Conservation (phyloP, 1,140 invertebrate species). For the Dinothrombium tinctorium region DNA sequence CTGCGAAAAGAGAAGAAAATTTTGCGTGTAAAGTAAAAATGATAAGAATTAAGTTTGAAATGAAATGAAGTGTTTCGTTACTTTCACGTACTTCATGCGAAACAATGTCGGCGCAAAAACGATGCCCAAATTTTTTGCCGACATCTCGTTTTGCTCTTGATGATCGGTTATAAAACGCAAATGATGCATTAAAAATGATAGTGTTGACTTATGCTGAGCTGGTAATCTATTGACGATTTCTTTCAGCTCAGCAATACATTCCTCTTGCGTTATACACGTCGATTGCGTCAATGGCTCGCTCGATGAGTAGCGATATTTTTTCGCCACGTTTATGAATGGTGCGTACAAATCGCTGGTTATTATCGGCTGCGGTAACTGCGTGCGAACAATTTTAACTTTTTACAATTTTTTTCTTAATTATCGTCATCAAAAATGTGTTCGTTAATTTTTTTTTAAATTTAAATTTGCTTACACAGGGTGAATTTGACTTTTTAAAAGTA, state of each 20-base stretch:
- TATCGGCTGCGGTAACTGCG: conserved; percentile 11
- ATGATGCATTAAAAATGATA: conserved; percentile 7
- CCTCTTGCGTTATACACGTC: not conserved
- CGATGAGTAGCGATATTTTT: conserved; percentile 1
- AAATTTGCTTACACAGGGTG: no score
- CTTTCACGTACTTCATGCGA: conserved; percentile 7
- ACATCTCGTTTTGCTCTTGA: conserved; percentile 9
- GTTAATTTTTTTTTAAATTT: no score
- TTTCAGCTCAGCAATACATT: conserved; percentile 1
- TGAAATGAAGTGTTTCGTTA: not conserved
- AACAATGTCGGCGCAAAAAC: conserved; percentile 12
- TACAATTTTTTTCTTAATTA: no score
- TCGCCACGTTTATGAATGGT: conserved; percentile 5
- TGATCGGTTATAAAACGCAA: conserved; percentile 4
- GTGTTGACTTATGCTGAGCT: conserved; percentile 1
- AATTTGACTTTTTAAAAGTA: no score
- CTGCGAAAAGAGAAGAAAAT: not conserved
- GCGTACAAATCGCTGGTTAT: conserved; percentile 8
- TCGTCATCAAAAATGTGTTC: no score
- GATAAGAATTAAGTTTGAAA: not conserved
- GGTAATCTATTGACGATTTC: conserved; percentile 3
- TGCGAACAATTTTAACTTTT: no score
- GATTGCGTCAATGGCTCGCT: not conserved
- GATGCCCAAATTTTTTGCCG: conserved; percentile 9
- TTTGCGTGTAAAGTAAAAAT: not conserved